A percentile compares a stretch with the other conserved stretches of the same genome.
These are phyloP conservation scores for Zaprionus gabonicus DNA, from an alignment of 1,140 invertebrate genomes.

Conservation along the genomic window DNA sequence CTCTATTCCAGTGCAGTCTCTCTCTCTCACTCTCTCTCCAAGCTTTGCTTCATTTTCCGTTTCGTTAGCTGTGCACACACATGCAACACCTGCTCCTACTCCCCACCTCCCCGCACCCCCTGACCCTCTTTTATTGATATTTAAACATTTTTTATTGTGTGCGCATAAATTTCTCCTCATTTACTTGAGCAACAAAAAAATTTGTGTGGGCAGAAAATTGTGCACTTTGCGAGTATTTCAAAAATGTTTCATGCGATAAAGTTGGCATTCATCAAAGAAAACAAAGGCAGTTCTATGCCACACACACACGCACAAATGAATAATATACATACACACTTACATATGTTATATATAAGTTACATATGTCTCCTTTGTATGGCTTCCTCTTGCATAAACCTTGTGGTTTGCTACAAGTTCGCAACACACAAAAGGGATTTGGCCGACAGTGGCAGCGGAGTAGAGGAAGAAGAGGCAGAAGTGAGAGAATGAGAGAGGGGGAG, in stretches of 20 bases:
- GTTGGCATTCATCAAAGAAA: conserved; percentile 33
- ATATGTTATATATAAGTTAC: neutral
- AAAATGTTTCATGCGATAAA: conserved; percentile 22
- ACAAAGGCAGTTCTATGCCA: neutral
- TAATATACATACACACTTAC: neutral
- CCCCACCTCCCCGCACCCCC: neutral
- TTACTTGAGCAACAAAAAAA: conserved; percentile 34
- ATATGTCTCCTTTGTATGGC: neutral
- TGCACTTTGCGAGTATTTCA: conserved; percentile 13
- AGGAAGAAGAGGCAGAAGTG: neutral
- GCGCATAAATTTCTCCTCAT: conserved; percentile 70
- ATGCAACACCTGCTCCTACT: conserved; percentile 16
- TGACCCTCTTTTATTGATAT: conserved; percentile 75
- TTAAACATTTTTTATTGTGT: conserved; percentile 73
- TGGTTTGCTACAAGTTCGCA: conserved; percentile 3
- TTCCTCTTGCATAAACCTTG: neutral
- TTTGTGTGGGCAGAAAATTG: neutral
- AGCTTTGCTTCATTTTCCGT: conserved; percentile 72
- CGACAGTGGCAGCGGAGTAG: neutral
- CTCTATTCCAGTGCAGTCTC: neutral
- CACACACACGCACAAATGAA: neutral
- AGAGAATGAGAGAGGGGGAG: neutral
- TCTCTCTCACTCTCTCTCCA: neutral
- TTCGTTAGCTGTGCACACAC: conserved; percentile 68
- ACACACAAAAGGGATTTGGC: neutral